Conservation (phyloP, 2,797 vertebrate species). For the Paedocypris micromegethes region DNA sequence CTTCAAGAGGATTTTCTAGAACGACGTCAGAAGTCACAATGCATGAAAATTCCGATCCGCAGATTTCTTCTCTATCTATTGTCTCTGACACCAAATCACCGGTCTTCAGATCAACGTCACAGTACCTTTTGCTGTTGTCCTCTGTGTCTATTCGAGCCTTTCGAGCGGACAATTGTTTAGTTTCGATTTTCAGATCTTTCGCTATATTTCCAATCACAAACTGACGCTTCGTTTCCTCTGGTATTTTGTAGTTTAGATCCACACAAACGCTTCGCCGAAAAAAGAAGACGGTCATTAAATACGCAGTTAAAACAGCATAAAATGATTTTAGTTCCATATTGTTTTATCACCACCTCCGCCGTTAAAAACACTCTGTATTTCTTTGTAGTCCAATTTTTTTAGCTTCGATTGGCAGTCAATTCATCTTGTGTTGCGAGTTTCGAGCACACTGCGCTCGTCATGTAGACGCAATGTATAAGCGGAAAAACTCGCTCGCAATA, state of each 20-base stretch:
- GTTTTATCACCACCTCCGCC: no score
- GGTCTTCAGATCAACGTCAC: conserved; percentile 45
- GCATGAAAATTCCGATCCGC: conserved; percentile 32
- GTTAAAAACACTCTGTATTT: not conserved
- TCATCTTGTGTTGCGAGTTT: conserved; percentile 46
- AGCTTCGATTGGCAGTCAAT: not conserved
- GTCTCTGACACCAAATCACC: conserved; percentile 54
- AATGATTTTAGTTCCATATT: no score
- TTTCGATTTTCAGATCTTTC: conserved; percentile 58
- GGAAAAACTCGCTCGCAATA: conserved; percentile 6
- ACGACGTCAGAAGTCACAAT: conserved; percentile 38
- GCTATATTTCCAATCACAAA: conserved; percentile 53
- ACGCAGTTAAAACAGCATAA: not conserved
- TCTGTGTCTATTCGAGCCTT: conserved; percentile 51
- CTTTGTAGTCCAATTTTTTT: not conserved
- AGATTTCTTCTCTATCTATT: conserved; percentile 58
- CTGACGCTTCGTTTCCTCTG: conserved; percentile 60
- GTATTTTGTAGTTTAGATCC: conserved; percentile 58
- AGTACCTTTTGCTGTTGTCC: conserved; percentile 34
- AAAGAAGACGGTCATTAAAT: conserved; percentile 6
- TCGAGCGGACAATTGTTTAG: conserved; percentile 33
- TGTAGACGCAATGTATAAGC: not conserved
- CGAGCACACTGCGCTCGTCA: not conserved
- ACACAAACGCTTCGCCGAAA: not conserved
- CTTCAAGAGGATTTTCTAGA: conserved; percentile 44